Evolutionary conservation across 2,113 vertebrate species (phyloP).

Genomic region (Microcebus murinus): DNA sequence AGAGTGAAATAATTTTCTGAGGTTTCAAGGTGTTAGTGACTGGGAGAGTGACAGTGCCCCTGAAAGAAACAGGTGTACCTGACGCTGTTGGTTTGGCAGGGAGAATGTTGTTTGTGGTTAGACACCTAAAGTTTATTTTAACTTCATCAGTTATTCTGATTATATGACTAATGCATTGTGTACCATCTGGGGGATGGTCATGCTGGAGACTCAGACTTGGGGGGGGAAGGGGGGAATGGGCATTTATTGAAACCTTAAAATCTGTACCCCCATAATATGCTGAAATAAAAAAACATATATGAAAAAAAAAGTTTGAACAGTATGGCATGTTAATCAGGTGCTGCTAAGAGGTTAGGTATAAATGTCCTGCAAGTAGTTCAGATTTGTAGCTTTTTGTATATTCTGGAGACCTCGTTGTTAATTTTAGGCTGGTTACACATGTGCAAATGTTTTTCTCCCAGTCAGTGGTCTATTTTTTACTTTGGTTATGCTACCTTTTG

Average conservation of each 20-base stretch:
- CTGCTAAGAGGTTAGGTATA: not conserved
- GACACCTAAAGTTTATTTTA: not conserved
- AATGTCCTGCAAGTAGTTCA: not conserved
- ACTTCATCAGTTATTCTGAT: not conserved
- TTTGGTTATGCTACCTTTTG: not conserved
- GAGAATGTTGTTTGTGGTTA: not conserved
- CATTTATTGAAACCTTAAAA: no score
- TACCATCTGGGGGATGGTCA: no score
- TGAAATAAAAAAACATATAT: no score
- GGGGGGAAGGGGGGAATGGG: no score
- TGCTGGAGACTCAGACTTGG: no score
- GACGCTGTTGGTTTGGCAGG: not conserved
- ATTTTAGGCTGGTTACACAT: not conserved
- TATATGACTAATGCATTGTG: not conserved
- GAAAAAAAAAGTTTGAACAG: not conserved
- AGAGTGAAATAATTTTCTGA: not conserved
- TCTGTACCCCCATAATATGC: no score
- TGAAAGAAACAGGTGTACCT: not conserved
- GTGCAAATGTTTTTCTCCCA: not conserved
- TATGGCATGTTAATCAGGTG: not conserved
- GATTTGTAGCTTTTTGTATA: not conserved
- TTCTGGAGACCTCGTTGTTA: not conserved
- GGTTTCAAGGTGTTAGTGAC: not conserved
- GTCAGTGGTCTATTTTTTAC: not conserved
- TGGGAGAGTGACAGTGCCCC: not conserved